phyloP scores from a whole-genome alignment of 1,140 invertebrate species.

The Sycophila sp. region DNA sequence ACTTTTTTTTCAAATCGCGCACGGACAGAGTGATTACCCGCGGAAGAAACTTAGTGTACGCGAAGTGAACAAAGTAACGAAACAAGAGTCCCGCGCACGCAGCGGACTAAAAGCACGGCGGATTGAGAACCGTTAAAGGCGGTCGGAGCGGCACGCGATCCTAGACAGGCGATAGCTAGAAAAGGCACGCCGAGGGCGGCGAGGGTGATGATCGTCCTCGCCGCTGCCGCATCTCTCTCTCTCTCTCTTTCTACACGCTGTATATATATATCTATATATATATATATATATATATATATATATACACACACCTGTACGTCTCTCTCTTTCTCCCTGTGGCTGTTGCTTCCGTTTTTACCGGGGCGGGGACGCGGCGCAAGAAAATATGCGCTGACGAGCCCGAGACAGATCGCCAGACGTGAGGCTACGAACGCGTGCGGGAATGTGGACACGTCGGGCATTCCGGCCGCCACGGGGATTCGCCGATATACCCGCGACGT shows the following conservation, averaged over 20 bases:
- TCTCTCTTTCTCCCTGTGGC: neutral
- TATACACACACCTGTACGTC: too few species aligned
- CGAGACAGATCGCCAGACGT: slow-evolving; percentile 10
- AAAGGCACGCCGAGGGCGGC: slow-evolving; percentile 3
- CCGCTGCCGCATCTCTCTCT: neutral
- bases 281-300: too few species aligned
- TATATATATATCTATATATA: too few species aligned
- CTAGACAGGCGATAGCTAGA: neutral
- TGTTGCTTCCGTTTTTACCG: neutral
- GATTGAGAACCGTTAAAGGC: neutral
- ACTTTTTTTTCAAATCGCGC: too few species aligned
- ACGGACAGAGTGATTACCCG: too few species aligned
- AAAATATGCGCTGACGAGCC: neutral
- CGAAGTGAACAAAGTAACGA: too few species aligned
- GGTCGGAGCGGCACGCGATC: neutral
- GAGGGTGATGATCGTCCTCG: neutral
- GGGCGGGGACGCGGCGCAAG: neutral
- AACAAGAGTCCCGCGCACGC: too few species aligned
- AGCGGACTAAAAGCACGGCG: too few species aligned
- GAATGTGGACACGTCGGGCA: neutral
- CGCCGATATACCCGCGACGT: too few species aligned
- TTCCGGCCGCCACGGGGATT: too few species aligned
- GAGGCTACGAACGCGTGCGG: neutral
- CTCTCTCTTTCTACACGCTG: too few species aligned
- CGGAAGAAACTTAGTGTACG: too few species aligned